Conservation (phyloP, 2,113 vertebrate species). For the Onychostoma macrolepis region DNA sequence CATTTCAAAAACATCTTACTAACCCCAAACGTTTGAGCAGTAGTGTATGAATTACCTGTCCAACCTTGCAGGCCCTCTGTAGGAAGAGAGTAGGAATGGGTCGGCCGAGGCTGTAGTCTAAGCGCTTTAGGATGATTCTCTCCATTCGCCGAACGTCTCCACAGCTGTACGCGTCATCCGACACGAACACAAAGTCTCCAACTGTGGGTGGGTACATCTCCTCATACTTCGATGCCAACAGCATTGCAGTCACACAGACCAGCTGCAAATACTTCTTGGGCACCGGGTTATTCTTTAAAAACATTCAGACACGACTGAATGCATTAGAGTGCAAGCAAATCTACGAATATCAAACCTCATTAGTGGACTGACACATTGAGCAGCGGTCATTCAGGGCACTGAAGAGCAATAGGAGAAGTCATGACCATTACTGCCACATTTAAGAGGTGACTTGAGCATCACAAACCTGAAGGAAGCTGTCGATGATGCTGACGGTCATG, state of each 20-base stretch:
- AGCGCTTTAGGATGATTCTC: background rate
- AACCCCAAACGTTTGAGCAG: background rate
- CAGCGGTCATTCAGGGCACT: no score
- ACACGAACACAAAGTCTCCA: slow-evolving; percentile 21
- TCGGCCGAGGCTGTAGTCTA: slow-evolving; percentile 2
- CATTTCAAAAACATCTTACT: background rate
- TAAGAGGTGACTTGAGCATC: background rate
- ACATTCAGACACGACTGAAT: background rate
- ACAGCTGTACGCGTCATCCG: background rate
- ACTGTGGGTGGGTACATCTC: background rate
- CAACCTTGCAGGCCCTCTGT: background rate
- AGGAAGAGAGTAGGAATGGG: background rate
- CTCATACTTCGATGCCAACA: slow-evolving; percentile 18
- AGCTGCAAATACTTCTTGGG: background rate
- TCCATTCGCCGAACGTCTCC: background rate
- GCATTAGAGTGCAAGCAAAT: background rate
- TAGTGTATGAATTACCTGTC: background rate
- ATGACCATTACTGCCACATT: no score
- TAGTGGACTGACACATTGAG: background rate
- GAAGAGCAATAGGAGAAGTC: no score
- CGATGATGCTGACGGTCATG: background rate
- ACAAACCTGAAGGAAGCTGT: background rate
- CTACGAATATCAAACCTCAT: background rate
- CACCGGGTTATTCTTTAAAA: background rate
- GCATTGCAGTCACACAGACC: slow-evolving; percentile 29